Evolutionary conservation across 2,113 vertebrate genomes (phyloP), one percentile per base, ranked within the genome.

Genomic region (Callipepla californica): DNA sequence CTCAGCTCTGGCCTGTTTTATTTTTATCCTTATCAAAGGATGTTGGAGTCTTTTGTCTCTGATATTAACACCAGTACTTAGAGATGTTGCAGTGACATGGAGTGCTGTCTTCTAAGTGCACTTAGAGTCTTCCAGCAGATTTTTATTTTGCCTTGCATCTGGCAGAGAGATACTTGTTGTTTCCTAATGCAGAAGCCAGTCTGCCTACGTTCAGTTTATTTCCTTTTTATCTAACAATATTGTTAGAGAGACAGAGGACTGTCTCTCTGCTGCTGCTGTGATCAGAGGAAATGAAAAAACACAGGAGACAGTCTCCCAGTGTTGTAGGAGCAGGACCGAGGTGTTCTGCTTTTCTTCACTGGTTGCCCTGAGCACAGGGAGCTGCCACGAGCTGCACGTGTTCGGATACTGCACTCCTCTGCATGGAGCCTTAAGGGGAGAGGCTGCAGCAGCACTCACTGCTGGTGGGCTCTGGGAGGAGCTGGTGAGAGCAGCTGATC

Each of bases 151-250:
- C 77, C 83, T 90, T 79, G n/a, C 16, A 48, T 68, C 44, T 90
- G 73, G 59, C 68, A 85, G 55, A 74, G 80, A 63, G 42, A 47
- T 83, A 51, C 44, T 88, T 78, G 66, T 84, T 85, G 68, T 89
- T 93, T 88, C 80, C 74, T 80, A 78, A 80, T 86, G 73, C 65
- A 78, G 6, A 80, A 93, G 2, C 9, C 68, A 68, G 66, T 30
- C 77, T 88, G 86, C 80, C 73, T 95, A 69, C 57, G 44, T 86
- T 88, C 78, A 57, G 47, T 63, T 90, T 78, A 68, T 88, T 92
- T 93, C 65, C 48, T 88, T 88, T 85, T 75, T 78, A 76, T 92
- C 79, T 73, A 67, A 58, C 57, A 80, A 47, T 53, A 61, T 78
- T 32, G 70, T 90, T 90, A 95, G 51, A 28, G 50, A 53, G 51